Evolutionary conservation across 2,113 vertebrate genomes (phyloP).

Genomic region (Pogona vitticeps): DNA sequence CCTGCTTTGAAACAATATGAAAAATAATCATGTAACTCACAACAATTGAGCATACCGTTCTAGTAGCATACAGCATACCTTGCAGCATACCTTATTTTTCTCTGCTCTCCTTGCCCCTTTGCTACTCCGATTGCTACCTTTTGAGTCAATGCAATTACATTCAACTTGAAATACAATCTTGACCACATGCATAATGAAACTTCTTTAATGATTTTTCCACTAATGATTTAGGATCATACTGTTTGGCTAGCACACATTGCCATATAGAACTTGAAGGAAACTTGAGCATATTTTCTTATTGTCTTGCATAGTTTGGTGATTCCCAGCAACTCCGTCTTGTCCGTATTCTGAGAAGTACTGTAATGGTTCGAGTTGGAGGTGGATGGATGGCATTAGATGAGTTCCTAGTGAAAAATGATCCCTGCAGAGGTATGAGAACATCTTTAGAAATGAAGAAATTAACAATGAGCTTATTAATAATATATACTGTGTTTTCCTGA

Average conservation of each 20-base stretch:
- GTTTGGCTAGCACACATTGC: neutral
- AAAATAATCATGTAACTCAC: constrained; percentile 18
- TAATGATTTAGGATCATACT: constrained; percentile 64
- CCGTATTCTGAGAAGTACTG: constrained; percentile 94
- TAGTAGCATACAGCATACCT: too few relatives aligned
- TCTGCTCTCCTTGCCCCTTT: constrained; percentile 7
- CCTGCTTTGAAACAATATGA: constrained; percentile 54
- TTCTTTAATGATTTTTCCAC: constrained; percentile 71
- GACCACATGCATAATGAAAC: constrained; percentile 64
- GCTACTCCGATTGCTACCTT: constrained; percentile 56
- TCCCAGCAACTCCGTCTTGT: constrained; percentile 97
- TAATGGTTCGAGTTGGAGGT: constrained; percentile 98
- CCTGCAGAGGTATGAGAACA: constrained; percentile 89
- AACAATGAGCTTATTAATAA: neutral
- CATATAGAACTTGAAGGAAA: constrained; percentile 12
- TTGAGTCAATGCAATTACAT: constrained; percentile 68
- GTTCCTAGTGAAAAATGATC: constrained; percentile 98
- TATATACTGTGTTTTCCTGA: too few relatives aligned
- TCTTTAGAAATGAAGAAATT: constrained; percentile 20
- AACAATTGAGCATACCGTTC: constrained; percentile 58
- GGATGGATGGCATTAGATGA: constrained; percentile 99
- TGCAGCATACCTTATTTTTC: constrained; percentile 28
- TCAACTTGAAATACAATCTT: constrained; percentile 63
- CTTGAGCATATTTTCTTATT: constrained; percentile 53
- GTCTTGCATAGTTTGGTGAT: constrained; percentile 89